A percentile compares a stretch with the other conserved stretches of the same genome.
Evolutionary conservation across 2,113 vertebrate genomes (phyloP).

Genomic region (Sylvia atricapilla): DNA sequence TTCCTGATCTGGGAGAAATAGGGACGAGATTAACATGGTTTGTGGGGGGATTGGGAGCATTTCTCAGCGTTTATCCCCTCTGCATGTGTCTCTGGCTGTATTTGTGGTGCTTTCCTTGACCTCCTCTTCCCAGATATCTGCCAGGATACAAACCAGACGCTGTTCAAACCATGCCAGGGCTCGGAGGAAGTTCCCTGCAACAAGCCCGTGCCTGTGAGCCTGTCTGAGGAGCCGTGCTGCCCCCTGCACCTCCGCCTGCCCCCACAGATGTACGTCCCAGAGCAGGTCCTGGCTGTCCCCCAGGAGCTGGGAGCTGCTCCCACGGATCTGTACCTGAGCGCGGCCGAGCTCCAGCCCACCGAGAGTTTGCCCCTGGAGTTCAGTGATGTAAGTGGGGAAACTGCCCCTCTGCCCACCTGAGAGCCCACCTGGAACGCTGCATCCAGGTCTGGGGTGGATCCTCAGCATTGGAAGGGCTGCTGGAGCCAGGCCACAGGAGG

Average conservation of each 20-base stretch:
- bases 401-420: background rate
- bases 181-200: constrained; percentile 88
- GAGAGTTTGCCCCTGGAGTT: constrained; percentile 95
- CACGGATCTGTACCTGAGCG: constrained; percentile 91
- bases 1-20: background rate
- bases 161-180: constrained; percentile 91
- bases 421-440: background rate
- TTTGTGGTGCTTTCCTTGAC: constrained; percentile 72
- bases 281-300: constrained; percentile 82
- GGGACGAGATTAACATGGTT: fast-evolving
- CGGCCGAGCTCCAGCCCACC: constrained; percentile 94
- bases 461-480: background rate
- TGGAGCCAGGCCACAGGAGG: background rate
- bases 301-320: constrained; percentile 79
- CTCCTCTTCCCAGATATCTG: constrained; percentile 81
- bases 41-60: fast-evolving
- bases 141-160: constrained; percentile 90
- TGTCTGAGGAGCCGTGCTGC: constrained; percentile 90
- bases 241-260: constrained; percentile 89
- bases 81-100: fast-evolving
- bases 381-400: constrained; percentile 84
- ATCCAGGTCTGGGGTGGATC: background rate
- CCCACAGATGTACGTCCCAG: constrained; percentile 88
- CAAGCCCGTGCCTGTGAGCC: constrained; percentile 87
- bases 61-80: fast-evolving